These are phyloP conservation scores for Darevskia nairensis DNA, from an alignment of 2,797 vertebrate genomes.

Conservation along the genomic window DNA sequence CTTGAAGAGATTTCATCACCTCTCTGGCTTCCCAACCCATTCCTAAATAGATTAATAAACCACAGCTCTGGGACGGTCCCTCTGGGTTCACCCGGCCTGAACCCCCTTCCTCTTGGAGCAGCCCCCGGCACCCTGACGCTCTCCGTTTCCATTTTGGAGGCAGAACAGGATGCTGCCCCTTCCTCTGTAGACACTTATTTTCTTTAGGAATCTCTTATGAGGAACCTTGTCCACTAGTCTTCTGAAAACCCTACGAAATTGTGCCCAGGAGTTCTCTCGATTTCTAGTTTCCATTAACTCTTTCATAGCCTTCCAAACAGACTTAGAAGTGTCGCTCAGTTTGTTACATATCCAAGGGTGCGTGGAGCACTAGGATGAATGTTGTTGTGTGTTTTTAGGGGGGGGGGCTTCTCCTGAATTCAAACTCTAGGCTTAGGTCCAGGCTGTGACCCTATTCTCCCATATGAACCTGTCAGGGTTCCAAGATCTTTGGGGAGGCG, in stretches of 20 bases:
- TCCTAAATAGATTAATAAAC: conserved; percentile 58
- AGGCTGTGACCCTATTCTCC: too few species aligned
- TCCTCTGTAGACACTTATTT: conserved; percentile 60
- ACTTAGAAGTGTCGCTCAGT: conserved; percentile 15
- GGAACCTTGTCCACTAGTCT: conserved; percentile 55
- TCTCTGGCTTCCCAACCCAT: conserved; percentile 46
- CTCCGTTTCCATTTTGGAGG: conserved; percentile 67
- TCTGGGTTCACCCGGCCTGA: not conserved
- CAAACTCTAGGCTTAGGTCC: too few species aligned
- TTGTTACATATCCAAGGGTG: not conserved
- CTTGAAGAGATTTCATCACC: conserved; percentile 54
- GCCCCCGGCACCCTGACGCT: conserved; percentile 46
- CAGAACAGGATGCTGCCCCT: conserved; percentile 67
- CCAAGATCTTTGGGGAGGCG: too few species aligned
- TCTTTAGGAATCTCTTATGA: conserved; percentile 65
- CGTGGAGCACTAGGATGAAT: not conserved
- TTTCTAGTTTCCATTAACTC: conserved; percentile 61
- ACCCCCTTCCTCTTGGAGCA: conserved; percentile 45
- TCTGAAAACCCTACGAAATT: conserved; percentile 64
- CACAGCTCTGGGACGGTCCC: conserved; percentile 1
- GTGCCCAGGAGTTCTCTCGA: conserved; percentile 58
- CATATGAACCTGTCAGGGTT: too few species aligned
- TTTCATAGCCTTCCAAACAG: conserved; percentile 43
- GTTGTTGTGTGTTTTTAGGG: too few species aligned
- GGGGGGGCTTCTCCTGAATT: not conserved